Evolutionary conservation across 2,797 vertebrate genomes (phyloP).

Genomic region (Muscicapa comitata): DNA sequence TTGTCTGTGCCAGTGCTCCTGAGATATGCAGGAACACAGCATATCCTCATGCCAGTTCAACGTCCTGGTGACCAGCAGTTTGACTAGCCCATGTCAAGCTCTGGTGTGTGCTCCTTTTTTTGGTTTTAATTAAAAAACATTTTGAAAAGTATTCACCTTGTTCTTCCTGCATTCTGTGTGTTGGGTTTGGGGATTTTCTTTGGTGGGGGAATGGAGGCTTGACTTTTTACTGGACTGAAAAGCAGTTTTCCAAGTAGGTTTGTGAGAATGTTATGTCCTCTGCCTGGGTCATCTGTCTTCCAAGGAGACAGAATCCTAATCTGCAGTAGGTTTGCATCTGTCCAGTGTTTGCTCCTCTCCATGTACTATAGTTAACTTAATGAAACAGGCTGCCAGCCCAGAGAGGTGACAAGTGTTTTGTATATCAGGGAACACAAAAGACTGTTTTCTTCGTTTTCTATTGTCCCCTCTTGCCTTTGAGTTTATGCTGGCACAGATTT

Average conservation of each 20-base stretch:
- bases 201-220: not conserved
- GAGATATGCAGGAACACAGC: constrained; percentile 21
- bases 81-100: constrained; percentile 42
- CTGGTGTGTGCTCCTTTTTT: constrained; percentile 60
- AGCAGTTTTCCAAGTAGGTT: not conserved
- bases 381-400: not conserved
- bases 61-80: not conserved
- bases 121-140: constrained; percentile 58
- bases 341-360: not conserved
- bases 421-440: not conserved
- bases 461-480: not conserved
- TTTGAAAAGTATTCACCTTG: constrained; percentile 22
- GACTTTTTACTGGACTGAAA: not conserved
- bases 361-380: not conserved
- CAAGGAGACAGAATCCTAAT: not conserved
- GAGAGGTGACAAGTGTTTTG: not conserved
- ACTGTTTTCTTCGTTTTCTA: not conserved
- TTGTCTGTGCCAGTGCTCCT: not conserved
- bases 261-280: not conserved
- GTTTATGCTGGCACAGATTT: not conserved
- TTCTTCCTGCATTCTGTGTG: constrained; percentile 4
- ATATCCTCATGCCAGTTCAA: constrained; percentile 32
- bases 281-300: not conserved
- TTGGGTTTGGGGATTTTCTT: not conserved
- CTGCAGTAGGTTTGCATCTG: not conserved